These are phyloP conservation scores for Dicrurus megarhynchus DNA, from an alignment of 2,113 vertebrate genomes.

Conservation along the genomic window DNA sequence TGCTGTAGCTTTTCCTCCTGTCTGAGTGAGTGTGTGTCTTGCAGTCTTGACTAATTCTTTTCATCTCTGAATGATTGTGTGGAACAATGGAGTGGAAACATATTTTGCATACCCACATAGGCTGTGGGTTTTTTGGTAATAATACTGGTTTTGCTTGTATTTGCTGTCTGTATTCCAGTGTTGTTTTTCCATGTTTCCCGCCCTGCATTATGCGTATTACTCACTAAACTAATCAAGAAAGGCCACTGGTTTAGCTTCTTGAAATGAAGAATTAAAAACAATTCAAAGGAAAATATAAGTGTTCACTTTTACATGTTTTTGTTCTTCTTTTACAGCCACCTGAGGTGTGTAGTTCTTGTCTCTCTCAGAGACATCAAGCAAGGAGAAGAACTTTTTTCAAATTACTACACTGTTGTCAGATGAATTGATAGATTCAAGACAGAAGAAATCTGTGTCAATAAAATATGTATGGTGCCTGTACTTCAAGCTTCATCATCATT, in stretches of 20 bases:
- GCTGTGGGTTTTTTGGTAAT: not conserved
- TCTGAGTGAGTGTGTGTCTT: not conserved
- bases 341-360: conserved; percentile 88
- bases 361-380: conserved; percentile 81
- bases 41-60: not conserved
- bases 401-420: conserved; percentile 91
- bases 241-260: not conserved
- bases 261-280: not conserved
- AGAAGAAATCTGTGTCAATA: not conserved
- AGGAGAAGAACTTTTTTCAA: conserved; percentile 94
- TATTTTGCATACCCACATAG: not conserved
- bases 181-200: not conserved
- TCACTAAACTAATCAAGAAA: not conserved
- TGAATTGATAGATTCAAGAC: conserved; percentile 31
- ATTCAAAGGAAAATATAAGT: not conserved
- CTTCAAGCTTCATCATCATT: not conserved
- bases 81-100: not conserved
- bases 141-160: not conserved
- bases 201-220: not conserved
- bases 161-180: not conserved
- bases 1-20: not conserved
- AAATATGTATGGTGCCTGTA: not conserved
- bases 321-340: conserved; percentile 65
- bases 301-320: not conserved
- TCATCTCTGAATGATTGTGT: not conserved